Evolutionary conservation across 2,797 vertebrate species (phyloP).

Genomic region (Taenioides sp.): DNA sequence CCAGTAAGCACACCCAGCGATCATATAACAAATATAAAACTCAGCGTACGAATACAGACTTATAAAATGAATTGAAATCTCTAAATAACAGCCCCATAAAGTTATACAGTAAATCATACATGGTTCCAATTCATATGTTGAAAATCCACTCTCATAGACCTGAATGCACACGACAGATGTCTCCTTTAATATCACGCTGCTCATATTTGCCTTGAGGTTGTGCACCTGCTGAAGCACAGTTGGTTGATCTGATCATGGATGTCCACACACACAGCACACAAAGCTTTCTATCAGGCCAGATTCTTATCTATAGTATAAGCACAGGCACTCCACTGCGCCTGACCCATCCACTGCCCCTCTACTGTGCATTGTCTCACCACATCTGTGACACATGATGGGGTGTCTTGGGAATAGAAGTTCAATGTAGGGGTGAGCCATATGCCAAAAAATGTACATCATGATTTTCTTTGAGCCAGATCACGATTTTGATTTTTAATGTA

Average conservation of each 20-base stretch:
- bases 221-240: slow-evolving; percentile 67
- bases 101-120: slow-evolving; percentile 11
- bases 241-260: slow-evolving; percentile 45
- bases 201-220: slow-evolving; percentile 64
- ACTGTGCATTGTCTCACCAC: slow-evolving; percentile 57
- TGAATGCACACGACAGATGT: slow-evolving; percentile 56
- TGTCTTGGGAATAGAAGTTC: slow-evolving; percentile 65
- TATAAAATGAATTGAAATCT: slow-evolving; percentile 18
- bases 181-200: slow-evolving; percentile 63
- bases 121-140: slow-evolving; percentile 25
- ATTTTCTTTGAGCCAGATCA: too few relatives aligned
- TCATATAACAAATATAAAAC: slow-evolving; percentile 5
- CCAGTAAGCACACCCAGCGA: slow-evolving; percentile 11
- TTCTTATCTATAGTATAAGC: slow-evolving; percentile 44
- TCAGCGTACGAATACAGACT: background rate
- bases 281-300: slow-evolving; percentile 32
- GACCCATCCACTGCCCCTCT: slow-evolving; percentile 33
- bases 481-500: too few relatives aligned
- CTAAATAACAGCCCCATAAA: slow-evolving; percentile 24
- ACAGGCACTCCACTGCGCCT: slow-evolving; percentile 15
- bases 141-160: slow-evolving; percentile 12
- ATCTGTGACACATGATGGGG: slow-evolving; percentile 67
- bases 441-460: too few relatives aligned
- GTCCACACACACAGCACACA: background rate
- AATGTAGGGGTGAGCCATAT: background rate